Evolutionary conservation across 1,140 invertebrate genomes (phyloP).

Genomic region (Plutomurus gul): DNA sequence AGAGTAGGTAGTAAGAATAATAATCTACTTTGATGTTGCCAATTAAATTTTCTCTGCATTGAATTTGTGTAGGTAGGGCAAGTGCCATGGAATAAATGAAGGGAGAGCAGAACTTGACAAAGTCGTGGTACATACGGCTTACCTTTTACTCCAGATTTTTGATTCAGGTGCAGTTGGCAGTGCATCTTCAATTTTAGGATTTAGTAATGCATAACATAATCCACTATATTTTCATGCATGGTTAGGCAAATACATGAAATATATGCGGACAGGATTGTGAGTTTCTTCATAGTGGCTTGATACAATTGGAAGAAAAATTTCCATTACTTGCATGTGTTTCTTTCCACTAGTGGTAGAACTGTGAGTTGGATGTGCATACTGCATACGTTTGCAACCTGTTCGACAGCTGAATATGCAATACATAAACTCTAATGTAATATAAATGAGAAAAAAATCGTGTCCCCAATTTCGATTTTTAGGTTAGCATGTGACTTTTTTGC

Average conservation of each 20-base stretch:
- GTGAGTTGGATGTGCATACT: not conserved
- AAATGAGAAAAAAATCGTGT: not conserved
- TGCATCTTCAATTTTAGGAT: slow-evolving; percentile 17
- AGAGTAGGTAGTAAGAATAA: not conserved
- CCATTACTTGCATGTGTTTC: not conserved
- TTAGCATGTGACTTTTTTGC: not conserved
- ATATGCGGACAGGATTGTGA: no score
- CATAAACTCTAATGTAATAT: no score
- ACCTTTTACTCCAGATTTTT: not conserved
- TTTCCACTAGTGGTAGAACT: not conserved
- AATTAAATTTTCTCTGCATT: no score
- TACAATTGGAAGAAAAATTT: no score
- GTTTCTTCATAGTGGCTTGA: no score
- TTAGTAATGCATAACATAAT: not conserved
- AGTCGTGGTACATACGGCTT: no score
- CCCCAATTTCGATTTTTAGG: slow-evolving; percentile 9
- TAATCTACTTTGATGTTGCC: not conserved
- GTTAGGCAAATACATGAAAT: no score
- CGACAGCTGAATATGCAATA: slow-evolving; percentile 16
- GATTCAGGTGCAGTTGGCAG: not conserved
- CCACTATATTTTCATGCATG: not conserved
- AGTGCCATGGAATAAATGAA: no score
- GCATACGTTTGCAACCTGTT: slow-evolving; percentile 12
- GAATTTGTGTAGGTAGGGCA: no score
- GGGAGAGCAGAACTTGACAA: no score